Base-by-base conservation (phyloP, 2,888 invertebrate species). In the Callyntrura sp. region DNA sequence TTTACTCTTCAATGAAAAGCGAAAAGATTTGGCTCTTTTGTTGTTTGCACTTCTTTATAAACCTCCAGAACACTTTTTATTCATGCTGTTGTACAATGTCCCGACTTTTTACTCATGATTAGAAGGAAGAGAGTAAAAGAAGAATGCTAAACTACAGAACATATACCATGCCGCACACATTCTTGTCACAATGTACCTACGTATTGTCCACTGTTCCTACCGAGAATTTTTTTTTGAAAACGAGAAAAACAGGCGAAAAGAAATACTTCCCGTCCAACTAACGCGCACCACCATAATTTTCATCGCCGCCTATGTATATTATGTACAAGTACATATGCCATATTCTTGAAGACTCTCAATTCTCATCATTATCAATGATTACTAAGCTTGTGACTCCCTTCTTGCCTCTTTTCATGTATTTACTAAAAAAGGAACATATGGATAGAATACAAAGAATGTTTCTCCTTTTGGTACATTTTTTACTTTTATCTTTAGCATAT, bases 281-380 rank as follows among this genome's bases (percentile, higher is more conserved):
- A 28, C 20, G 35, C 11, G 20, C 17, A 60, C 79, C 60, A 65
- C 65, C 48, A 82, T 70, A 55, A 43, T 35, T 43, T 20, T 84
- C 73, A 73, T 73, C 57, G 23, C 57, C 57, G 43, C n/a, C n/a
- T 84, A 28, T 17, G 17, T 17, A 57, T 4, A 8, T 17, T 57
- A 17, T 17, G 17, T 43, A 45, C 20, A 14, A 6, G 35, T 6
- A 35, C 35, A 2, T 35, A 35, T 35, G n/a, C n/a, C n/a, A 35
- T 35, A 35, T 35, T 35, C 35, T 4, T 6, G 2, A 4, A 35
- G 35, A 35, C n/a, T 35, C n/a, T 35, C 68, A 68, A 25, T 20
- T 45, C 51, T 78, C 85, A 85, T 85, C 85, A 78, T 55, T 25
- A 51, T 65, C 85, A 78, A 85, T 85, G 78, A 85, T 85, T 85